phyloP scores from a whole-genome alignment of 1,140 invertebrate species.

The Achroia grisella region DNA sequence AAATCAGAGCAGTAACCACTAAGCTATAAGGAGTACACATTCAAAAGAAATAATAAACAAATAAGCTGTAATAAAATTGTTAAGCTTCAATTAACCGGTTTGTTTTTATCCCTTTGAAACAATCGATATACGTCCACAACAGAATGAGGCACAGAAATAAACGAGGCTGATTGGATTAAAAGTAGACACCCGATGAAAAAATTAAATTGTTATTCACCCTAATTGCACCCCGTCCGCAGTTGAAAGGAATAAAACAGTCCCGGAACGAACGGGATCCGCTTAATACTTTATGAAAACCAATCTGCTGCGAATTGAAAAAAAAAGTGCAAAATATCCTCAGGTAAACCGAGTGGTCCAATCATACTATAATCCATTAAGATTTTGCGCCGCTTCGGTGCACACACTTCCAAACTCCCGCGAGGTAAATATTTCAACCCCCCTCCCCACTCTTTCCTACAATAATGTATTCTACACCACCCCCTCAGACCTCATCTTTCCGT shows the following conservation, averaged over 20 bases:
- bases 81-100: no score
- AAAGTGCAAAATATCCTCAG: constrained; percentile 41
- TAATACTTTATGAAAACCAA: constrained; percentile 38
- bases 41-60: no score
- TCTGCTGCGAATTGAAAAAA: constrained; percentile 39
- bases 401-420: constrained; percentile 64
- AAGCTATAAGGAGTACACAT: no score
- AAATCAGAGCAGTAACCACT: no score
- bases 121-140: no score
- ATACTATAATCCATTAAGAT: constrained; percentile 70
- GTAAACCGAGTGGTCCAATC: constrained; percentile 59
- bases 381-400: constrained; percentile 55
- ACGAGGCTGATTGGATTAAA: constrained; percentile 20
- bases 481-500: constrained; percentile 64
- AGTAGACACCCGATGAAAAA: constrained; percentile 18
- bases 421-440: constrained; percentile 65
- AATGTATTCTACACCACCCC: constrained; percentile 60
- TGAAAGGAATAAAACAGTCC: constrained; percentile 25
- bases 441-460: constrained; percentile 35
- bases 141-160: no score
- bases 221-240: constrained; percentile 24
- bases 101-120: no score
- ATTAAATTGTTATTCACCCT: constrained; percentile 40
- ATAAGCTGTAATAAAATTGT: no score
- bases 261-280: constrained; percentile 14